Evolutionary conservation across 2,888 invertebrate genomes (phyloP).

Genomic region (Selenia dentaria): DNA sequence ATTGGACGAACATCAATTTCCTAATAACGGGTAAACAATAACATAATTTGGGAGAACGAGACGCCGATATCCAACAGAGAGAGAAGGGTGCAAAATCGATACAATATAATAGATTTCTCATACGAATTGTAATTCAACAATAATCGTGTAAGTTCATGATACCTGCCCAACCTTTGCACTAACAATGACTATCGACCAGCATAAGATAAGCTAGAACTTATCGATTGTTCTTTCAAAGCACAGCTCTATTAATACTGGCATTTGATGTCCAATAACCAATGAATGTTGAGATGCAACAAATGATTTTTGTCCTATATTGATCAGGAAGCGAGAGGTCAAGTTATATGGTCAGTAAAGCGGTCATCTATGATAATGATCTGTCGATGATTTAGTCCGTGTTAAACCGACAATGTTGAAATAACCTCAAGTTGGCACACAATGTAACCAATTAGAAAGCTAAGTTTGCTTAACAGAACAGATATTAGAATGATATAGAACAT

Average conservation of each 20-base stretch:
- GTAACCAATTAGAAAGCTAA: slow-evolving; percentile 72
- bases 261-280: slow-evolving; percentile 1
- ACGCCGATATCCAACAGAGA: slow-evolving; percentile 45
- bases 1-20: slow-evolving; percentile 65
- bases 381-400: slow-evolving; percentile 79
- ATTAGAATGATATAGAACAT: no score
- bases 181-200: slow-evolving; percentile 66
- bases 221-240: slow-evolving; percentile 36
- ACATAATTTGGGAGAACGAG: slow-evolving; percentile 67
- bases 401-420: slow-evolving; percentile 77
- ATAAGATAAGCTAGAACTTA: slow-evolving; percentile 51
- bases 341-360: slow-evolving; percentile 59
- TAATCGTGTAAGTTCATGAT: slow-evolving; percentile 84
- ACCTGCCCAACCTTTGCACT: slow-evolving; percentile 64
- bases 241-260: neutral
- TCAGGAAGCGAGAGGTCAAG: slow-evolving; percentile 51
- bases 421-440: slow-evolving; percentile 63
- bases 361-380: slow-evolving; percentile 80
- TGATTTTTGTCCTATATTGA: slow-evolving; percentile 45
- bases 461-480: no score
- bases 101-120: slow-evolving; percentile 81
- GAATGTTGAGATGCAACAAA: slow-evolving; percentile 42
- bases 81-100: slow-evolving; percentile 59
- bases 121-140: slow-evolving; percentile 79
- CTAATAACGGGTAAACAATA: slow-evolving; percentile 81